Percentiles rank a stretch among this genome's conserved stretches.
Evolutionary conservation across 2,888 invertebrate species (phyloP).

Genomic region (Aplocera efformata): DNA sequence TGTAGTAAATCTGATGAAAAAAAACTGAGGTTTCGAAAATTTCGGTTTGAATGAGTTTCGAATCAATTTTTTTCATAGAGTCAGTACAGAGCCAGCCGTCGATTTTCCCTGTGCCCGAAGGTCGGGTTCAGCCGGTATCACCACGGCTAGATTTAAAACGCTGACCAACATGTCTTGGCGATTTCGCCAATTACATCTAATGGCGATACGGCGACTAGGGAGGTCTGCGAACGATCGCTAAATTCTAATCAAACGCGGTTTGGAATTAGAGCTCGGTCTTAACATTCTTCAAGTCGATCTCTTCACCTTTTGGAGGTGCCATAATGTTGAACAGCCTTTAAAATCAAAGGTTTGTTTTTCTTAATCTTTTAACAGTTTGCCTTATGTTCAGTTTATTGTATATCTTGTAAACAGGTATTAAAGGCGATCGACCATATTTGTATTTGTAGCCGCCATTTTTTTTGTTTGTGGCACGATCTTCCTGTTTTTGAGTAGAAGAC

Average conservation of each 20-base stretch:
- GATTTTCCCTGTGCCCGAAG: constrained; percentile 3
- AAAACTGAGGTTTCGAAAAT: too few relatives aligned
- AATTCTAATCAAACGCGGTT: not conserved
- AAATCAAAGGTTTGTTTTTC: not conserved
- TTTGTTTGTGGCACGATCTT: too few relatives aligned
- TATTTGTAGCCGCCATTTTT: too few relatives aligned
- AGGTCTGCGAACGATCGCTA: constrained; percentile 15
- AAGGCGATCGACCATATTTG: too few relatives aligned
- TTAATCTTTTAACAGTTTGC: not conserved
- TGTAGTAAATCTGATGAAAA: too few relatives aligned
- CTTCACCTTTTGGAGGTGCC: too few relatives aligned
- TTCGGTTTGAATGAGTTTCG: too few relatives aligned
- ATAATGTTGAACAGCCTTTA: not conserved
- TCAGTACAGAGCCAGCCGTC: constrained; percentile 2
- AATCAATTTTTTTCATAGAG: too few relatives aligned
- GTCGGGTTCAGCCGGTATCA: constrained; percentile 17
- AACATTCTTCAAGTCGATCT: not conserved
- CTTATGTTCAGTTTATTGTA: not conserved
- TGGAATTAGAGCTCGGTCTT: too few relatives aligned
- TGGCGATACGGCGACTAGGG: constrained; percentile 21
- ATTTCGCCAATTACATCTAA: constrained; percentile 30
- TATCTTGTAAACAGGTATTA: too few relatives aligned
- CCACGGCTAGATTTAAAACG: constrained; percentile 27
- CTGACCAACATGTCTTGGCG: constrained; percentile 22
- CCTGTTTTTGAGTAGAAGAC: too few relatives aligned